Evolutionary conservation across 2,888 invertebrate genomes (phyloP), one percentile per base, ranked within the genome.

Genomic region (Urechis unicinctus): DNA sequence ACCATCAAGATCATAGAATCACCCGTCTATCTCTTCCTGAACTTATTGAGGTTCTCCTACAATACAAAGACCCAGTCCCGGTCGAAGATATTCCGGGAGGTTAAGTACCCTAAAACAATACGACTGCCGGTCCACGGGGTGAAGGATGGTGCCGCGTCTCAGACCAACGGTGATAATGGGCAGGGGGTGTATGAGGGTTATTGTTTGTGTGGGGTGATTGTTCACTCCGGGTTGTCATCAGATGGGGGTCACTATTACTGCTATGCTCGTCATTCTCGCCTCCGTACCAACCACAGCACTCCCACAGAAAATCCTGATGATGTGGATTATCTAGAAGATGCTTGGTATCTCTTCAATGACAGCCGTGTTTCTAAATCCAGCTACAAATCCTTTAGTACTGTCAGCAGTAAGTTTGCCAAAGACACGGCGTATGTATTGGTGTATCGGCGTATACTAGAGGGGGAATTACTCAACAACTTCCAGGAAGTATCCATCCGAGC

Each of bases 191-290:
- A 30, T 6, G 82, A 83, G 56, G 80, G 82, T 22, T 91, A 89
- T 74, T 82, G 83, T 41, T 78, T 92, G 31, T 89, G 89, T 72
- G 89, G 89, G 0, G 88, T 89, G 0, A 87, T 92, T 0, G 86
- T 92, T 0, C 92, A 92, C 76, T 85, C 86, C 0, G 92, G 92
- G 1, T 84, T 85, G 25, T 88, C 87, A 51, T 85, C 89, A 61
- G 88, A 91, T 71, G 87, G 88, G 0, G 92, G 91, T 0, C 92
- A 92, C 73, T 92, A 92, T 74, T 90, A 89, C 74, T 89, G 90
- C 0, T 85, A 88, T 57, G 89, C 88, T 22, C 60, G 74, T 4
- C 71, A 50, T 65, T 22, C 47, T 13, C 17, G 29, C 5, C 55
- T n/a, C n/a, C n/a, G n/a, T n/a, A n/a, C n/a, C n/a, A n/a, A n/a